A percentile compares a stretch with the other conserved stretches of the same genome.
Conservation (phyloP, 2,888 invertebrate species). For the Exephanes ischioxanthus region DNA sequence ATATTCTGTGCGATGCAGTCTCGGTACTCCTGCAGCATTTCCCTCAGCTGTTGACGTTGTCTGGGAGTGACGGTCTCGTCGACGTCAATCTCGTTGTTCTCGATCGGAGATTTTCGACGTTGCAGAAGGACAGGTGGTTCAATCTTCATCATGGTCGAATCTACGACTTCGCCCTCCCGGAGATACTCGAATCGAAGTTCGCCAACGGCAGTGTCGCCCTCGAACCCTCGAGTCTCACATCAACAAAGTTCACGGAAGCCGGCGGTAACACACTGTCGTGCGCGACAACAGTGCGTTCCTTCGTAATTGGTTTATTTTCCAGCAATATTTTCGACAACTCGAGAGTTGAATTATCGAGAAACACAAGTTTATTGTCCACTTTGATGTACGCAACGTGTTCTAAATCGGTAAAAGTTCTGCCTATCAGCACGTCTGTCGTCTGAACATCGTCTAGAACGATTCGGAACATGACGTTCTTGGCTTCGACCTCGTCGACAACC, state of each 20-base stretch:
- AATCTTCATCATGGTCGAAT: slow-evolving; percentile 3
- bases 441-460: slow-evolving; percentile 72
- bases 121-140: neutral
- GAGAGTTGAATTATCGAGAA: neutral
- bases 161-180: too few species aligned
- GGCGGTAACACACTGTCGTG: neutral
- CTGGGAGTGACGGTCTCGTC: slow-evolving; percentile 2
- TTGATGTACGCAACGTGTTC: slow-evolving; percentile 64
- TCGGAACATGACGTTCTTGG: neutral
- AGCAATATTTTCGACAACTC: slow-evolving; percentile 25
- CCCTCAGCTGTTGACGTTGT: slow-evolving; percentile 35
- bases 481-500: neutral
- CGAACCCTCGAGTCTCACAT: neutral
- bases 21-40: slow-evolving; percentile 28
- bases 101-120: slow-evolving; percentile 35
- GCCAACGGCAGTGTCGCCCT: neutral
- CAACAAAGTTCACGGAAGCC: slow-evolving; percentile 24
- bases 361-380: slow-evolving; percentile 50
- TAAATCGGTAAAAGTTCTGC: slow-evolving; percentile 68
- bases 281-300: neutral
- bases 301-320: neutral
- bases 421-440: slow-evolving; percentile 67
- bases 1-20: slow-evolving; percentile 33
- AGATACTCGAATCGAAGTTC: neutral
- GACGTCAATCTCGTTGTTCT: slow-evolving; percentile 38